These are phyloP conservation scores for Pyrgus malvae DNA, from an alignment of 2,888 invertebrate species.

Conservation along the genomic window DNA sequence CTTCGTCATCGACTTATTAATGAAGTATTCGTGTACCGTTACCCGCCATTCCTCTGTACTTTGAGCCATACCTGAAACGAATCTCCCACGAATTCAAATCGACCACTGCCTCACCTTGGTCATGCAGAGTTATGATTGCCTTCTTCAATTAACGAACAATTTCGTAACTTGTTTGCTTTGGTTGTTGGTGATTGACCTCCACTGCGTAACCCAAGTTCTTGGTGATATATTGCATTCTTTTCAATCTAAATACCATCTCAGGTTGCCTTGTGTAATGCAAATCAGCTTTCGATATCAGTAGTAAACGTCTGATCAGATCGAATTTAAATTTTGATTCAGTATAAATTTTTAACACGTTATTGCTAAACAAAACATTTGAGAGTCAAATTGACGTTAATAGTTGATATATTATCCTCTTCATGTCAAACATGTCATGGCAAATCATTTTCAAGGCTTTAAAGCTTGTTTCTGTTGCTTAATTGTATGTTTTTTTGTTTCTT, in stretches of 20 bases:
- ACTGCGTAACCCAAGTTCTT: slow-evolving; percentile 6
- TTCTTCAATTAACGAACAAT: slow-evolving; percentile 54
- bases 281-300: slow-evolving; percentile 1
- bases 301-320: neutral
- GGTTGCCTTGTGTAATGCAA: slow-evolving; percentile 13
- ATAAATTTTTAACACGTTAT: too few relatives aligned
- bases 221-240: slow-evolving; percentile 16
- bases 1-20: too few relatives aligned
- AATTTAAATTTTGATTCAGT: neutral
- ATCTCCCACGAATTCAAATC: slow-evolving; percentile 36
- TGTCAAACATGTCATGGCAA: too few relatives aligned
- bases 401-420: too few relatives aligned
- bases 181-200: slow-evolving; percentile 24
- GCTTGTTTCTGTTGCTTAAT: too few relatives aligned
- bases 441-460: too few relatives aligned
- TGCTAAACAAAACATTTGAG: too few relatives aligned
- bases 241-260: slow-evolving; percentile 19
- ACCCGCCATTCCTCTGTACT: slow-evolving; percentile 12
- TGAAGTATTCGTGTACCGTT: too few relatives aligned
- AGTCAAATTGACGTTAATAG: too few relatives aligned
- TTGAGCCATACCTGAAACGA: slow-evolving; percentile 34
- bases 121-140: slow-evolving; percentile 40
- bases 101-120: slow-evolving; percentile 35
- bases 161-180: slow-evolving; percentile 44
- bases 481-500: too few relatives aligned